phyloP scores from a whole-genome alignment of 2,113 vertebrate genomes.

The Nibea coibor region DNA sequence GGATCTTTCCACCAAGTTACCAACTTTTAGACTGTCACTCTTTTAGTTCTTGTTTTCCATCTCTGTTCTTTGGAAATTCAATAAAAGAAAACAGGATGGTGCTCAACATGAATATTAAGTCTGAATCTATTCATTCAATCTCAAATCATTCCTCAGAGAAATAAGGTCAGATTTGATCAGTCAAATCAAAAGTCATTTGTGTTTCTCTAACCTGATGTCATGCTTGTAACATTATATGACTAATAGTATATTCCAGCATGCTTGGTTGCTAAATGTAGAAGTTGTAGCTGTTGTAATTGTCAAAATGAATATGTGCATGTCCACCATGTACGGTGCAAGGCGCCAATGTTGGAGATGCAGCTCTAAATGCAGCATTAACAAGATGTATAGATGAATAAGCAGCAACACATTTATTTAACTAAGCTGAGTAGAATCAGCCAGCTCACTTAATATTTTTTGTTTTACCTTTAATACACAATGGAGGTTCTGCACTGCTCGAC shows the following conservation, averaged over 20 bases:
- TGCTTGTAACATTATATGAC: not conserved
- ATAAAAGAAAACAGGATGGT: constrained; percentile 51
- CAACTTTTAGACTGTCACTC: constrained; percentile 26
- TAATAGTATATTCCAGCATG: not conserved
- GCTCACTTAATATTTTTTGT: too few relatives aligned
- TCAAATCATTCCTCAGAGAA: not conserved
- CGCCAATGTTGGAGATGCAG: too few relatives aligned
- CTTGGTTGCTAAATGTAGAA: not conserved
- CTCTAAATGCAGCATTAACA: too few relatives aligned
- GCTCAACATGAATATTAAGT: constrained; percentile 14
- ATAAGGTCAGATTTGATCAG: not conserved
- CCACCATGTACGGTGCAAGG: too few relatives aligned
- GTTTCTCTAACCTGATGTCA: not conserved
- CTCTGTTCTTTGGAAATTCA: constrained; percentile 37
- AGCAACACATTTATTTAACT: too few relatives aligned
- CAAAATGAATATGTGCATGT: not conserved
- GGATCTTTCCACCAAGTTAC: constrained; percentile 59
- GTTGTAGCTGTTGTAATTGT: not conserved
- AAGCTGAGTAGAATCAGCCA: too few relatives aligned
- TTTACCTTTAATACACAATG: too few relatives aligned
- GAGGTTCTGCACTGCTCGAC: too few relatives aligned
- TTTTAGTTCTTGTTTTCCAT: constrained; percentile 7
- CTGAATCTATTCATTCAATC: not conserved
- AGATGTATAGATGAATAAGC: too few relatives aligned
- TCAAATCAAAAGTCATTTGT: not conserved